Conservation (phyloP, 2,888 invertebrate species). For the Dryococelus australis region DNA sequence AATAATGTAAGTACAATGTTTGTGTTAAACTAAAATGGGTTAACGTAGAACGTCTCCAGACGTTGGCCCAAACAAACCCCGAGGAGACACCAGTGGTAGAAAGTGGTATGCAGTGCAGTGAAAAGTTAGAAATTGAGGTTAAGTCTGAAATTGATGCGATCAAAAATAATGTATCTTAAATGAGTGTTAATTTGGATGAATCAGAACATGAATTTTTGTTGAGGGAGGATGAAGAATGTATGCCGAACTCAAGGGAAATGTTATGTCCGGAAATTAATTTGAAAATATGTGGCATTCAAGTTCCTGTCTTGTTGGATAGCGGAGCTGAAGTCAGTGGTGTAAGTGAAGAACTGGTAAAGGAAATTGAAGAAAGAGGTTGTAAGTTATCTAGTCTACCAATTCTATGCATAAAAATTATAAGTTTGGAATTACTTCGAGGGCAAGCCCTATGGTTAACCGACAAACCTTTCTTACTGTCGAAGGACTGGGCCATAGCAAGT, state of each 20-base stretch:
- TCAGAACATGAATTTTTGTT: neutral
- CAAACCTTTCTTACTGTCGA: neutral
- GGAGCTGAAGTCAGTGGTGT: neutral
- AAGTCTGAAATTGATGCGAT: too few relatives aligned
- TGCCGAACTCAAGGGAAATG: neutral
- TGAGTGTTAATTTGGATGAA: too few relatives aligned
- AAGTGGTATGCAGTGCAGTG: too few relatives aligned
- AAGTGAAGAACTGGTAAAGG: neutral
- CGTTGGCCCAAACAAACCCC: too few relatives aligned
- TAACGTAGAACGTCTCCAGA: too few relatives aligned
- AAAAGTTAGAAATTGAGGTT: too few relatives aligned
- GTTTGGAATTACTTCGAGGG: neutral
- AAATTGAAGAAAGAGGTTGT: neutral
- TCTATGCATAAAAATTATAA: neutral
- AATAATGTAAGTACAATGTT: too few relatives aligned
- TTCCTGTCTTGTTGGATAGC: neutral
- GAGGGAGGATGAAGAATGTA: neutral
- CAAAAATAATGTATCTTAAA: too few relatives aligned
- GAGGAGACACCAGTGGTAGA: too few relatives aligned
- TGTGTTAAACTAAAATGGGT: too few relatives aligned
- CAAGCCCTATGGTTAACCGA: neutral
- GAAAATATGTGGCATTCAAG: neutral
- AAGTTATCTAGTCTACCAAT: neutral
- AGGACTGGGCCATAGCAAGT: neutral
- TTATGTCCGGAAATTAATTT: neutral